Base-by-base conservation (phyloP, 2,888 invertebrate genomes). In the Heterodera filipjevi region DNA sequence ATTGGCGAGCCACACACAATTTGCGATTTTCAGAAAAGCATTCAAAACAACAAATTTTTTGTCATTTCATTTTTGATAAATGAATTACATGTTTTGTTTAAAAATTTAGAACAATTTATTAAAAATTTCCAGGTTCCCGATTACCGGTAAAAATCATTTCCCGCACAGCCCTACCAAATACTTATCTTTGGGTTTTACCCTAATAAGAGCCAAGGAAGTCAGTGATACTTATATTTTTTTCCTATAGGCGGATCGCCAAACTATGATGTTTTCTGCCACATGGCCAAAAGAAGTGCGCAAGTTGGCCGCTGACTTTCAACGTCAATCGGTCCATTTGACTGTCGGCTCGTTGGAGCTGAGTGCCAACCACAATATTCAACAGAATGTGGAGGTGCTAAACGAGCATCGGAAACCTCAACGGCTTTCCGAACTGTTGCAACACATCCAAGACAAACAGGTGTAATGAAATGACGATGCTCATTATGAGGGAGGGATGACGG, bases 201-300 rank as follows among this genome's bases (percentile, higher is more conserved):
- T n/a, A n/a, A n/a, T n/a, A n/a, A n/a, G n/a, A n/a, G n/a, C n/a
- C n/a, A n/a, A n/a, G n/a, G n/a, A n/a, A n/a, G n/a, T n/a, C n/a
- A n/a, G n/a, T n/a, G n/a, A n/a, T n/a, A n/a, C n/a, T n/a, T n/a
- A n/a, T n/a, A 39, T 39, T 39, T 39, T 12, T 39, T 39, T 10
- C 39, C 39, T 12, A 39, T 39, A 86, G 44, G 86, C 87, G 10
- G 88, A 89, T 75, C 84, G 95, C 82, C 96, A 96, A 90, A 95
- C 95, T 0, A 92, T 98, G 66, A 99, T 99, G 99, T 99, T 97
- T 95, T 96, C 96, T 64, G 99, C 99, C 0, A 99, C 99, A 0
- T 99, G 99, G 99, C 99, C 99, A 0, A 96, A 96, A 89, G 99
- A 99, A 91, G 98, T 97, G 2, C 93, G 94, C 84, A 93, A 93